Conservation (phyloP, 2,113 vertebrate genomes). For the Brevimyrus niger region DNA sequence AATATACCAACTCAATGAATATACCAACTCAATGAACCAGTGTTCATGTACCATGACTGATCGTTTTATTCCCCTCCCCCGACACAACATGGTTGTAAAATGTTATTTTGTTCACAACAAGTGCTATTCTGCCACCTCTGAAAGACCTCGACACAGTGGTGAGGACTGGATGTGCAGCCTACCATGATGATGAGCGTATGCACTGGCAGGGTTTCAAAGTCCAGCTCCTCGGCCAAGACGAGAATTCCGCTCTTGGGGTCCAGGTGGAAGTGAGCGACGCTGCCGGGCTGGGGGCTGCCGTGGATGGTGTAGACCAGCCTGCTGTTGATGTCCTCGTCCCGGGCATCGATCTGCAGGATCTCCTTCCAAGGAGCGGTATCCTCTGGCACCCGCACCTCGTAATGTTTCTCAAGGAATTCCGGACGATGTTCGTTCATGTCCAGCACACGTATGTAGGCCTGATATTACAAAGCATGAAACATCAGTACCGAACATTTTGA, state of each 20-base stretch:
- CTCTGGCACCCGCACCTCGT: conserved; percentile 73
- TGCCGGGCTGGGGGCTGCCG: conserved; percentile 69
- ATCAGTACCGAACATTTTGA: neutral
- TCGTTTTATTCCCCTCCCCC: neutral
- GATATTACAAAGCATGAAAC: neutral
- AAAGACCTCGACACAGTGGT: neutral
- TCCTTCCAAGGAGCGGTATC: conserved; percentile 74
- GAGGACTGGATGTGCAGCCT: conserved; percentile 24
- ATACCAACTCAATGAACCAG: neutral
- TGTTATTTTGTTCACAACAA: neutral
- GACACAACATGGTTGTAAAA: neutral
- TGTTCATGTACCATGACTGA: neutral
- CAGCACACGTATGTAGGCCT: conserved; percentile 82
- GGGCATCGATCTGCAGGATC: conserved; percentile 74
- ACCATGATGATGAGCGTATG: conserved; percentile 88
- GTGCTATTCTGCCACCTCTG: neutral
- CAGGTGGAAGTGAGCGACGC: conserved; percentile 75
- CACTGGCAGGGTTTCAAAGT: conserved; percentile 64
- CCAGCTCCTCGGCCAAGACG: conserved; percentile 70
- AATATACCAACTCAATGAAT: too few species aligned
- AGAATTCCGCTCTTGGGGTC: conserved; percentile 78
- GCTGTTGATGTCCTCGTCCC: conserved; percentile 76
- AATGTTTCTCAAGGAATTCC: conserved; percentile 70
- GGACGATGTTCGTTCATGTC: conserved; percentile 86
- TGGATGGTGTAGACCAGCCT: conserved; percentile 83